Evolutionary conservation across 2,888 invertebrate genomes (phyloP), one percentile per base, ranked within the genome.

Genomic region (Chaitophorus viminalis): DNA sequence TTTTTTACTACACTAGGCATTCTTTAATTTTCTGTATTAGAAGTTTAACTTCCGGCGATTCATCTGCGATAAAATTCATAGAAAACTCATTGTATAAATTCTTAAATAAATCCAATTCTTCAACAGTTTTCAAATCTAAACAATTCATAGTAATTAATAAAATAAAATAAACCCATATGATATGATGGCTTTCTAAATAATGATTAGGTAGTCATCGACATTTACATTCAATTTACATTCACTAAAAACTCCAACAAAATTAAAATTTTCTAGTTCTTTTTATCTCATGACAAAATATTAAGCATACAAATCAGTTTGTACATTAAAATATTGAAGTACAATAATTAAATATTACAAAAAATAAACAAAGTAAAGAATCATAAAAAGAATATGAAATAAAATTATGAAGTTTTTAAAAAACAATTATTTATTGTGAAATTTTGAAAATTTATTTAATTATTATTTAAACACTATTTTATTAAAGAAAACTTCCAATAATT

Each of bases 31-130:
- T 87, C 31, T 87, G 86, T 79, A 87, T 4, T 8, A 87, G 86
- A 74, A 87, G 79, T 81, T 87, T 87, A 31, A 87, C 79, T 74
- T 87, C 86, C 86, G 86, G 86, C 18, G 79, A 87, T 74, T 87
- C 86, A 77, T 87, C 86, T 36, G 79, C 74, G 60, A 79, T 87
- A 17, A 87, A 79, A 60, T 87, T 87, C 25, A 39, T 87, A 39
- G 86, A 87, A 79, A 87, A 87, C 31, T 87, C 86, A n/a, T 87
- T 79, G 60, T 65, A 87, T 25, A 87, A 72, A 25, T 25, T 29
- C 21, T 65, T 21, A 39, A 81, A 87, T 36, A 39, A 87, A 29
- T 87, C 86, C 60, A 87, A 60, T 18, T 87, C 86, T 74, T 87
- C 86, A 4, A 72, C 74, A 72, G 86, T 79, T 79, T 9, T 87